Conservation (phyloP, 2,797 vertebrate species). For the Falco berigora region DNA sequence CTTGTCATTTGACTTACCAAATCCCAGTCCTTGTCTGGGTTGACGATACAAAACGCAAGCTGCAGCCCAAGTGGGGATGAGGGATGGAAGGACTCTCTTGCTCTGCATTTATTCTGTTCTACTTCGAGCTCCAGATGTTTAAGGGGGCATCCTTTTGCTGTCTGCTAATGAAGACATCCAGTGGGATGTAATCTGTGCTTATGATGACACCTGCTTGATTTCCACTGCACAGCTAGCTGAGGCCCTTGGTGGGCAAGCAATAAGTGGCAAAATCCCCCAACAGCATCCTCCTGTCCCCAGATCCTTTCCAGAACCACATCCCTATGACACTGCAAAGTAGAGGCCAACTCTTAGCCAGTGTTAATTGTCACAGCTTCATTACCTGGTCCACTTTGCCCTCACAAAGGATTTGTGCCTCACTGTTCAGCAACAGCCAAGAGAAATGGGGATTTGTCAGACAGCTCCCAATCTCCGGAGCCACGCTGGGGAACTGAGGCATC, state of each 20-base stretch:
- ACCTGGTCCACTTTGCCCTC: neutral
- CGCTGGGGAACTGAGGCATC: neutral
- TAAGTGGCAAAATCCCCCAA: neutral
- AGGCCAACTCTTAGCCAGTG: neutral
- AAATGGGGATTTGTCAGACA: rapidly evolving
- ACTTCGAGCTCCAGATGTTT: neutral
- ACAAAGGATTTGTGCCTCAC: neutral
- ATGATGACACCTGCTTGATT: neutral
- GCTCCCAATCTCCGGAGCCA: neutral
- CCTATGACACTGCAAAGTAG: neutral
- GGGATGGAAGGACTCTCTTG: neutral
- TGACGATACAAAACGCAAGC: neutral
- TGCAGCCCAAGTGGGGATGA: neutral
- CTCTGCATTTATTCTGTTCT: neutral
- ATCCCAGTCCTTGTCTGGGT: neutral
- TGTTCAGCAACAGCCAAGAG: neutral
- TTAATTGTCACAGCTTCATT: neutral
- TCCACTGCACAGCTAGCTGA: neutral
- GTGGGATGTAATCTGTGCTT: neutral
- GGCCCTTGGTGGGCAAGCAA: neutral
- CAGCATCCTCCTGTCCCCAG: neutral
- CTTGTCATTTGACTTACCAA: constrained; percentile 39
- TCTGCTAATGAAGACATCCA: neutral
- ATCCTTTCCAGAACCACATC: neutral
- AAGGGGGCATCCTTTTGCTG: neutral